Evolutionary conservation across 2,113 vertebrate species (phyloP).

Genomic region (Rhinoderma darwinii): DNA sequence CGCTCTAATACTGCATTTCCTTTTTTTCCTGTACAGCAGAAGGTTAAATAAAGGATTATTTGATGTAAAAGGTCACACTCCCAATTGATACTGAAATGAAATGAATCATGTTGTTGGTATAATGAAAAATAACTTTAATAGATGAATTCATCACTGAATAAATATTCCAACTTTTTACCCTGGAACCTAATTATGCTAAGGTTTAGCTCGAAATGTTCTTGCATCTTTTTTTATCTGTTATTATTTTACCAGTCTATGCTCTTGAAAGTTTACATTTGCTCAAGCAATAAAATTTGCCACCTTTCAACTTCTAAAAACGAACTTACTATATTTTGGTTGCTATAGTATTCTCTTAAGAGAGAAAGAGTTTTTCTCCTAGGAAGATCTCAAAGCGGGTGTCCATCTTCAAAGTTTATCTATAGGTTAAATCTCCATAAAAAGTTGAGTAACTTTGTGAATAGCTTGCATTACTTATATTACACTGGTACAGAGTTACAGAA

Average conservation of each 20-base stretch:
- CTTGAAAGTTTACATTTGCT: background rate
- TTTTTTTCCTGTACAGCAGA: conserved; percentile 43
- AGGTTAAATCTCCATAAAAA: no score
- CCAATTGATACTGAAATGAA: conserved; percentile 50
- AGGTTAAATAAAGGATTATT: conserved; percentile 61
- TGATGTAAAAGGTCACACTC: conserved; percentile 53
- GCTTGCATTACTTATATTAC: no score
- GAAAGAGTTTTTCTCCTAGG: background rate
- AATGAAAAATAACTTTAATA: conserved; percentile 57
- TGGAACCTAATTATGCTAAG: conserved; percentile 45
- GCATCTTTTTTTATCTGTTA: background rate
- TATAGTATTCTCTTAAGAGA: background rate
- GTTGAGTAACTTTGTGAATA: no score
- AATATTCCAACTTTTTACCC: conserved; percentile 54
- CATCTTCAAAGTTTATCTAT: background rate
- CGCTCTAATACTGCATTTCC: conserved; percentile 32
- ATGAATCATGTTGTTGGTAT: conserved; percentile 58
- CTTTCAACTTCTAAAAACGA: background rate
- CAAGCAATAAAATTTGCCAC: background rate
- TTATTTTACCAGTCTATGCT: conserved; percentile 9
- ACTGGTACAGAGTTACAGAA: background rate
- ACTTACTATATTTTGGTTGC: background rate
- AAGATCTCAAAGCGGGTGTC: background rate
- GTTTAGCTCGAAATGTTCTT: conserved; percentile 41
- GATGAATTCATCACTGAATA: conserved; percentile 53